These are phyloP conservation scores for Morpho achilles DNA, from an alignment of 2,888 invertebrate species.

Conservation along the genomic window DNA sequence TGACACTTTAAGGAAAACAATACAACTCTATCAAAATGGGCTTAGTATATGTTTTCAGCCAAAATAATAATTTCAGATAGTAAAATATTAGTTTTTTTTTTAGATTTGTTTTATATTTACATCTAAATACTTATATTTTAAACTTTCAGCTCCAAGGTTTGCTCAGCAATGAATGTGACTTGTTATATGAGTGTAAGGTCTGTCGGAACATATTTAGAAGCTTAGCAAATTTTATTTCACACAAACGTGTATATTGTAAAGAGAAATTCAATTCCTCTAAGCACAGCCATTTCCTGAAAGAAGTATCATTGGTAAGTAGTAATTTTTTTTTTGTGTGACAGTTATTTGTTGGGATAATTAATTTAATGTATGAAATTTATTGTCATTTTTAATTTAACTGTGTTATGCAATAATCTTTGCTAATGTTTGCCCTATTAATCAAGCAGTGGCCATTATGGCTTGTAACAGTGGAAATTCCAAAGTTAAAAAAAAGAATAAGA, in stretches of 20 bases:
- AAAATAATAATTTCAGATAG: not conserved
- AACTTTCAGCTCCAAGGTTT: constrained; percentile 83
- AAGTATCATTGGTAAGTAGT: constrained; percentile 64
- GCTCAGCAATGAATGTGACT: constrained; percentile 90
- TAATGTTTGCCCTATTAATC: too few species aligned
- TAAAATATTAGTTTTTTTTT: not conserved
- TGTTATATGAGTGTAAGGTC: constrained; percentile 93
- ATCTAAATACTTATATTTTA: not conserved
- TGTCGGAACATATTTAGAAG: constrained; percentile 93
- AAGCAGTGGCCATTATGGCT: too few species aligned
- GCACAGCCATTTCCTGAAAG: constrained; percentile 65
- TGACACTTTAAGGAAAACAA: too few species aligned
- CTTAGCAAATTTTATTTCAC: constrained; percentile 92
- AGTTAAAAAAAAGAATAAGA: too few species aligned
- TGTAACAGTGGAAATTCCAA: too few species aligned
- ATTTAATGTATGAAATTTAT: too few species aligned
- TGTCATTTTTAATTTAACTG: too few species aligned
- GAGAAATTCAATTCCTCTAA: constrained; percentile 72
- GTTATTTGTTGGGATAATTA: too few species aligned
- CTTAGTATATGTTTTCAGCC: not conserved
- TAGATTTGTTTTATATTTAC: not conserved
- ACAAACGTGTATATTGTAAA: constrained; percentile 91
- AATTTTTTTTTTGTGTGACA: not conserved
- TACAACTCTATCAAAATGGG: constrained; percentile 8
- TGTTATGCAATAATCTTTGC: too few species aligned